Conservation (phyloP, 2,113 vertebrate species). For the Bagarius yarrelli region DNA sequence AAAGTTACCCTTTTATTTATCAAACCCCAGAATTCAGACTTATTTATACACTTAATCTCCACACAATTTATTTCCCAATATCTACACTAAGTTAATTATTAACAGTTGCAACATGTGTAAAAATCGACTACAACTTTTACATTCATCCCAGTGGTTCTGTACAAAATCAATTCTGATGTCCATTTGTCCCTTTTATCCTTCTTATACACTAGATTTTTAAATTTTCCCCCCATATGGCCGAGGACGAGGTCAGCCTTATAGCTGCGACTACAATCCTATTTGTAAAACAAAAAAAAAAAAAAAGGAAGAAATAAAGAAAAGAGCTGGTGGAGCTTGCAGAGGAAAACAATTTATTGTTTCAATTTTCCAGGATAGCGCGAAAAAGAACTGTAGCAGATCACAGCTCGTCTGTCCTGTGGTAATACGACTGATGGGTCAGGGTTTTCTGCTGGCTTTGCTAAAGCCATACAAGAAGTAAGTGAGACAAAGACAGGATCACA, state of each 20-base stretch:
- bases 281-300: conserved; percentile 40
- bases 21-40: too few species aligned
- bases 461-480: conserved; percentile 3
- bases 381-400: conserved; percentile 60
- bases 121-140: too few species aligned
- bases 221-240: too few species aligned
- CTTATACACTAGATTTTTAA: background rate
- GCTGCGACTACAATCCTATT: conserved; percentile 17
- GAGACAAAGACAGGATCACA: background rate
- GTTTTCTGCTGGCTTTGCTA: conserved; percentile 18
- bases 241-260: background rate
- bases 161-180: background rate
- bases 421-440: conserved; percentile 65
- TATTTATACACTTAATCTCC: too few species aligned
- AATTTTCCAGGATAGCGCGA: conserved; percentile 67
- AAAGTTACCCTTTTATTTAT: too few species aligned
- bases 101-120: too few species aligned
- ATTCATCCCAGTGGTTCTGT: background rate
- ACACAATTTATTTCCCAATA: too few species aligned
- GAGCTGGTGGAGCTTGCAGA: conserved; percentile 15
- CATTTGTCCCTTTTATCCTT: background rate
- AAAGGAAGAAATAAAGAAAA: background rate
- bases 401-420: conserved; percentile 62
- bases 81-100: too few species aligned
- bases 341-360: conserved; percentile 66